A percentile compares a stretch with the other conserved stretches of the same genome.
phyloP scores from a whole-genome alignment of 92 coral and sea anemone genomes.

The Porites divaricata region DNA sequence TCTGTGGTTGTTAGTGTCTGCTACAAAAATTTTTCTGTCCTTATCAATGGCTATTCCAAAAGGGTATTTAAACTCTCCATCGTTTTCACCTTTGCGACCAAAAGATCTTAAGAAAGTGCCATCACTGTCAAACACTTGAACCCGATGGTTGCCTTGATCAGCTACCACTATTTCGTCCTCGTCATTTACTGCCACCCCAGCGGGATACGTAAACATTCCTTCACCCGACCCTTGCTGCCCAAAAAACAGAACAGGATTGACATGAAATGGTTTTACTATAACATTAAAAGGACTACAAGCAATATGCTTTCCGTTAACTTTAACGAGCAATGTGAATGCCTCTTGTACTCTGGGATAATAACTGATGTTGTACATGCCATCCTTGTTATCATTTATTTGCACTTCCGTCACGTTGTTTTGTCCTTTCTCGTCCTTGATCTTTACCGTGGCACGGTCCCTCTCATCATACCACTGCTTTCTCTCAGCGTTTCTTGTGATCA shows the following conservation, averaged over 20 bases:
- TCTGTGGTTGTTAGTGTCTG: not conserved
- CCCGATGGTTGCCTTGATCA: not conserved
- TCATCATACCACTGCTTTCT: not conserved
- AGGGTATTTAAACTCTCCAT: not conserved
- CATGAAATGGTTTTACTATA: not conserved
- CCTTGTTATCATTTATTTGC: not conserved
- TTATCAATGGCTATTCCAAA: not conserved
- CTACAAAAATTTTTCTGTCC: conserved; percentile 3
- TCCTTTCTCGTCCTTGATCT: not conserved
- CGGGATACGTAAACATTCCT: not conserved
- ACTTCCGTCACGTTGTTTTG: not conserved
- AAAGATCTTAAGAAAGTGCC: no score
- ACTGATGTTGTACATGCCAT: conserved; percentile 1
- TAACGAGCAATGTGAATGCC: not conserved
- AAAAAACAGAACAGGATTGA: not conserved
- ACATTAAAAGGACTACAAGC: not conserved
- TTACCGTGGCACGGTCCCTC: not conserved
- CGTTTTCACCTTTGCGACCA: not conserved
- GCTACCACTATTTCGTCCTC: conserved; percentile 6
- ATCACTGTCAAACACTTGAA: no score
- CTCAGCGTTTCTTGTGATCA: conserved; percentile 1
- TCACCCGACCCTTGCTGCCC: not conserved
- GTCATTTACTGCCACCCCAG: conserved; percentile 10
- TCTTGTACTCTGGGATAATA: conserved; percentile 5
- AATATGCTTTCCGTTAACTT: not conserved